Conservation (phyloP, 2,888 invertebrate genomes). For the Epinotia nisella region DNA sequence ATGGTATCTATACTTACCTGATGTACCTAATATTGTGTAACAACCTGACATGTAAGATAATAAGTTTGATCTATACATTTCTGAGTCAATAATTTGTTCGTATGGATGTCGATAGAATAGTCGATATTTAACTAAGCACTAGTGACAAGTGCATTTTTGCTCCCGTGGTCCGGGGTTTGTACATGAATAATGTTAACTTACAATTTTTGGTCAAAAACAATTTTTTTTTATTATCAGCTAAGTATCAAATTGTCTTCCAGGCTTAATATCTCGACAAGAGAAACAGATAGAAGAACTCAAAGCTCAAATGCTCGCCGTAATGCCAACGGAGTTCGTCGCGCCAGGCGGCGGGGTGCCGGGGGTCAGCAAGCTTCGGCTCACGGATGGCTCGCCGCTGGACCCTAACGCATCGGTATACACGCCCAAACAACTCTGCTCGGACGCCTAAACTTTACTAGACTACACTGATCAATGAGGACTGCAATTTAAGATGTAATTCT, state of each 20-base stretch:
- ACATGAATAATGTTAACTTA: too few species aligned
- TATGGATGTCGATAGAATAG: too few species aligned
- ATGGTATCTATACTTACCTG: too few species aligned
- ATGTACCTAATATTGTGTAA: too few species aligned
- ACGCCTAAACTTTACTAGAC: conserved; percentile 61
- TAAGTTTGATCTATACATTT: too few species aligned
- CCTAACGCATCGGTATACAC: conserved; percentile 97
- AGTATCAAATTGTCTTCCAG: conserved; percentile 79
- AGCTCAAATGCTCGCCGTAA: conserved; percentile 96
- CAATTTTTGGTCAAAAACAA: too few species aligned
- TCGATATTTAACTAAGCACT: too few species aligned
- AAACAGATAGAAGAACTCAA: conserved; percentile 96
- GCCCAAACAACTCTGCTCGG: conserved; percentile 87
- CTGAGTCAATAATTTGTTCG: too few species aligned
- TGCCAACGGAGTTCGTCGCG: conserved; percentile 87
- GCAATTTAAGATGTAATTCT: background rate
- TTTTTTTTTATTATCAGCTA: too few species aligned
- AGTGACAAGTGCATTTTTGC: too few species aligned
- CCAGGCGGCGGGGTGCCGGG: conserved; percentile 48
- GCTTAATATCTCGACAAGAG: conserved; percentile 92
- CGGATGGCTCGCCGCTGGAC: conserved; percentile 86
- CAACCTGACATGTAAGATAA: too few species aligned
- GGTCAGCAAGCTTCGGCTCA: conserved; percentile 66
- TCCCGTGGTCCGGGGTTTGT: too few species aligned
- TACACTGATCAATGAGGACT: background rate